These are phyloP conservation scores for Spodoptera picta DNA, from an alignment of 2,888 invertebrate genomes.

Conservation along the genomic window DNA sequence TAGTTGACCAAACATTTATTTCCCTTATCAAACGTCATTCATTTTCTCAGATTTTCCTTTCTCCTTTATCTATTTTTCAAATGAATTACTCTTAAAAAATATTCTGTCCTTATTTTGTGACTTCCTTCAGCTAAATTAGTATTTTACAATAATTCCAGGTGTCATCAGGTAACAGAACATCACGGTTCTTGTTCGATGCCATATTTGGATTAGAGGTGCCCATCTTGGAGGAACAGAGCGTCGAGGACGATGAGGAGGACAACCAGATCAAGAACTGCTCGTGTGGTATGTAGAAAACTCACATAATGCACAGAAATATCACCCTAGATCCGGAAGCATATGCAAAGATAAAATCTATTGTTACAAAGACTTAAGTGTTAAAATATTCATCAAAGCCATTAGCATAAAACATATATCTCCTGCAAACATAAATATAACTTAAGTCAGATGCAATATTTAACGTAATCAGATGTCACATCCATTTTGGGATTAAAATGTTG, in stretches of 20 bases:
- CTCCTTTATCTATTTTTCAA: too few species aligned
- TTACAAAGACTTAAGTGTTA: too few species aligned
- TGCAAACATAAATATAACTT: background rate
- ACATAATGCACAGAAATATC: conserved; percentile 13
- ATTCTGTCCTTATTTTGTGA: too few species aligned
- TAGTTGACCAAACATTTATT: too few species aligned
- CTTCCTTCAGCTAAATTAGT: background rate
- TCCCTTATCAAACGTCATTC: too few species aligned
- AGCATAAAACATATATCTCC: too few species aligned
- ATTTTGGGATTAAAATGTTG: conserved; percentile 4
- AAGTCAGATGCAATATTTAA: background rate
- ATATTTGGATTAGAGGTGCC: conserved; percentile 91
- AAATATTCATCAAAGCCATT: too few species aligned
- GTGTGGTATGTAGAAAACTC: conserved; percentile 89
- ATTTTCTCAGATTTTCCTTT: too few species aligned
- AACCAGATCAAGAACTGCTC: conserved; percentile 90
- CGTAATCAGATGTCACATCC: background rate
- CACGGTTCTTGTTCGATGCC: conserved; percentile 92
- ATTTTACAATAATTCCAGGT: conserved; percentile 69
- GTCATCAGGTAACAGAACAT: conserved; percentile 86
- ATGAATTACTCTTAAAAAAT: too few species aligned
- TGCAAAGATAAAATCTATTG: too few species aligned
- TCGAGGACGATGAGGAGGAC: conserved; percentile 89
- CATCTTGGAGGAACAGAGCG: conserved; percentile 87
- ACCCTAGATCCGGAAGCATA: background rate